Evolutionary conservation across 1,140 invertebrate genomes (phyloP), one percentile per base, ranked within the genome.

Genomic region (Polypedilum vanderplanki): DNA sequence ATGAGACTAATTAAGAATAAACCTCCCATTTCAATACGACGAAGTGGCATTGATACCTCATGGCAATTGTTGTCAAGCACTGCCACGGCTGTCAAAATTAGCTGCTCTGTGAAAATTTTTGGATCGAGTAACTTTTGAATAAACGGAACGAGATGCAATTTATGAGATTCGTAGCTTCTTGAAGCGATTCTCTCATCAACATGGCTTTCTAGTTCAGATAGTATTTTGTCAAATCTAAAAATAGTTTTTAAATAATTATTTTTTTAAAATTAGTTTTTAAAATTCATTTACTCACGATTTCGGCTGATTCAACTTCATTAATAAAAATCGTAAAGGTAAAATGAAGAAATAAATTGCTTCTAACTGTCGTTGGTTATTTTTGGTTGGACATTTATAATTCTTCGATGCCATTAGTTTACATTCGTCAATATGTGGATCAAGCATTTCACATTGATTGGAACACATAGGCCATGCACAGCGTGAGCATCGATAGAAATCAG

Each of bases 11-110:
- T 86, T 0, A 87, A 82, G 78, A 87, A 91, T 22, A 91, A 79
- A 15, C 85, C 89, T 40, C 87, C 81, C 33, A 87, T 80, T 75
- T 84, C 85, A 17, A 81, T 83, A 3, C 80, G 76, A 12, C 82
- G 81, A 75, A 83, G 78, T 9, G 80, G 79, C 64, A 85, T 85
- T 74, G 85, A 81, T 1, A 89, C 81, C 77, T 89, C 88, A 77
- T 87, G 90, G n/a, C 88, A 82, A 77, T 91, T 91, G 1, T 88
- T 89, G 76, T 90, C 88, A 75, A 90, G 84, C 75, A 90, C 88
- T 1, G 86, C 89, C 40, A 88, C 88, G 3, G 89, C 83, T 78
- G 86, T 86, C 12, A 91, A 80, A 41, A 91, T 88, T 4, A 87
- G 86, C 77, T 88, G 81, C 76, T 87, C 86, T 41, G 84, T 82